These are phyloP conservation scores for Chalcis sispes DNA, from an alignment of 2,888 invertebrate genomes.

Conservation along the genomic window DNA sequence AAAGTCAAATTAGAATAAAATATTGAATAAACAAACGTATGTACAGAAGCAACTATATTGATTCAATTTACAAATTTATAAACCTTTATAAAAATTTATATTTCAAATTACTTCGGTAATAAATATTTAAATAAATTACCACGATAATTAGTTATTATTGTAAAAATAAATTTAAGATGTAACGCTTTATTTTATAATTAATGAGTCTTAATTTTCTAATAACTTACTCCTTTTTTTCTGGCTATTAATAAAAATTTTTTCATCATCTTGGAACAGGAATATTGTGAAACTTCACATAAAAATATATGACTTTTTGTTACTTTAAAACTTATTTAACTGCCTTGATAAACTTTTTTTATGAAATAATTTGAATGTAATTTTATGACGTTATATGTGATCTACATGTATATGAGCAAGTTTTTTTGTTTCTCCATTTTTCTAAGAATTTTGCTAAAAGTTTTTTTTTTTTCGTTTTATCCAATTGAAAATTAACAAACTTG, in stretches of 20 bases:
- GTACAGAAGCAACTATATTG: too few species aligned
- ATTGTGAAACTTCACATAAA: constrained; percentile 29
- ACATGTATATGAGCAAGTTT: constrained; percentile 1
- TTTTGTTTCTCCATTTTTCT: too few species aligned
- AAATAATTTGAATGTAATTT: constrained; percentile 14
- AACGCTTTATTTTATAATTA: constrained; percentile 19
- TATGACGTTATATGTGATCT: constrained; percentile 38
- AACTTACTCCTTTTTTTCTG: constrained; percentile 31
- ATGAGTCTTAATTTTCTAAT: constrained; percentile 25
- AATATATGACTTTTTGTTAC: neutral
- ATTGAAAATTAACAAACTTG: constrained; percentile 11
- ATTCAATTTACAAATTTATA: too few species aligned
- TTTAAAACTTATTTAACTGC: constrained; percentile 10
- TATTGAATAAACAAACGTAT: too few species aligned
- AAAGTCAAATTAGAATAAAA: too few species aligned
- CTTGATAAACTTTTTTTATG: neutral
- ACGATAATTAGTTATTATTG: too few species aligned
- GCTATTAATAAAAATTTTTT: constrained; percentile 40
- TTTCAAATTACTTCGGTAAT: too few species aligned
- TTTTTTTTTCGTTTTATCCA: constrained; percentile 3
- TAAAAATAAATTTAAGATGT: neutral
- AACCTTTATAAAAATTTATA: too few species aligned
- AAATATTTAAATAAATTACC: too few species aligned
- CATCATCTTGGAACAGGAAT: constrained; percentile 2
- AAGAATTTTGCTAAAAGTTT: constrained; percentile 12